These are phyloP conservation scores for Dicaeum eximium DNA, from an alignment of 2,113 vertebrate species.

Conservation along the genomic window DNA sequence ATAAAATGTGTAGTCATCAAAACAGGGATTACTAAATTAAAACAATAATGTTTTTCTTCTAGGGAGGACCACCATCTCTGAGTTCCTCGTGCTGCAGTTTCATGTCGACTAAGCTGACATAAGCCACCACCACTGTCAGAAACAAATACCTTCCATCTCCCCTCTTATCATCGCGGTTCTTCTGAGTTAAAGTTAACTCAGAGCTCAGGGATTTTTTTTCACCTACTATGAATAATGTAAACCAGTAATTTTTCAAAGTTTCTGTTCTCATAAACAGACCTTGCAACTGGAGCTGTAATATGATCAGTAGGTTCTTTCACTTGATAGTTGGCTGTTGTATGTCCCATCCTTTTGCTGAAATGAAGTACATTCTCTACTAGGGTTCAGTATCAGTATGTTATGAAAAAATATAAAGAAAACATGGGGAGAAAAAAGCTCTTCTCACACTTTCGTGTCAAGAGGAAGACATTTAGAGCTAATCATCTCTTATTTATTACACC, in stretches of 20 bases:
- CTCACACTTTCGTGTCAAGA: not conserved
- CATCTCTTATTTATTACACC: slow-evolving; percentile 11
- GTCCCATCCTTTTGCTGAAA: not conserved
- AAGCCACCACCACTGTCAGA: not conserved
- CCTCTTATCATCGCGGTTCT: not conserved
- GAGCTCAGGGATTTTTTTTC: not conserved
- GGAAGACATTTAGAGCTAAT: not conserved
- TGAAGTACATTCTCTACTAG: not conserved
- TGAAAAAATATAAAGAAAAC: not conserved
- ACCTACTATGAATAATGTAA: not conserved
- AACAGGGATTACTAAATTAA: not conserved
- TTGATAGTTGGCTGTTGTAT: not conserved
- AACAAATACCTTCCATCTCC: not conserved
- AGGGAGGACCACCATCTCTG: not conserved
- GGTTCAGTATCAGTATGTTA: not conserved
- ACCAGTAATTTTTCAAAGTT: not conserved
- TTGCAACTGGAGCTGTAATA: not conserved
- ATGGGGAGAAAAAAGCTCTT: not conserved
- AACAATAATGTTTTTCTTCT: not conserved
- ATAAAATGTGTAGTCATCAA: not conserved
- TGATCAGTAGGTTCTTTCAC: not conserved
- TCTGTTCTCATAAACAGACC: not conserved
- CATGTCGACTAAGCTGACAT: not conserved
- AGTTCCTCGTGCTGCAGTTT: not conserved
- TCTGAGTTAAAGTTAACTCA: not conserved